These are phyloP conservation scores for Bradypodion ventrale DNA, from an alignment of 2,797 vertebrate genomes.

Conservation along the genomic window DNA sequence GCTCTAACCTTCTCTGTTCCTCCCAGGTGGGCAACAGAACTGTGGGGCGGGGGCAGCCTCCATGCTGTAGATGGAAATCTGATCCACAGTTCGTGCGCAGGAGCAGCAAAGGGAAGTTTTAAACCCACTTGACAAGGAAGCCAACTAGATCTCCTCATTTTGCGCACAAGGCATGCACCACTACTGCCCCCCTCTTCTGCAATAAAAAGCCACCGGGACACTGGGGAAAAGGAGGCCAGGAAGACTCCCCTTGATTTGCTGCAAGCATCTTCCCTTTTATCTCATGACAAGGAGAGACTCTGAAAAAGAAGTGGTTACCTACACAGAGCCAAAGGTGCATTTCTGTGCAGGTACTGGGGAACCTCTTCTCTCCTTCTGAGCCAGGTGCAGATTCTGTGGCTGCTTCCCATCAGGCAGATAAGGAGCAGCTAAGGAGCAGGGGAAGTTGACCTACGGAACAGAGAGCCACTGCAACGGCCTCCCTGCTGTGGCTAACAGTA, in stretches of 20 bases:
- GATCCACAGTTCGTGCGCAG: too few relatives aligned
- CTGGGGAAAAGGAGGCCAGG: not conserved
- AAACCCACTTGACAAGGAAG: not conserved
- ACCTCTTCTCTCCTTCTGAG: not conserved
- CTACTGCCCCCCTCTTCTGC: not conserved
- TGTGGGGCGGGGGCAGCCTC: too few relatives aligned
- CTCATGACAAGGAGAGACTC: not conserved
- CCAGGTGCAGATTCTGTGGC: not conserved
- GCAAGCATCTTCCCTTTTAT: not conserved
- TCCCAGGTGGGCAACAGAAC: too few relatives aligned
- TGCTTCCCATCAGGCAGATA: not conserved
- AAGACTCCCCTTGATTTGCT: too few relatives aligned
- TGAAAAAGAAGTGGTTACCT: too few relatives aligned
- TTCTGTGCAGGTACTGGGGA: too few relatives aligned
- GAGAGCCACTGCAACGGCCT: not conserved
- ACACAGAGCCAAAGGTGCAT: not conserved
- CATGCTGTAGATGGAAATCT: too few relatives aligned
- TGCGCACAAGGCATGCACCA: not conserved
- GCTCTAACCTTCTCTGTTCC: not conserved
- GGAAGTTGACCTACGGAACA: not conserved
- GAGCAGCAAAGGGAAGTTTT: fast-evolving
- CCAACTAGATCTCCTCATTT: not conserved
- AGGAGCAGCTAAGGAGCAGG: not conserved
- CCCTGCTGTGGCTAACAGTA: not conserved
- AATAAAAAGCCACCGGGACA: too few relatives aligned